Evolutionary conservation across 2,113 vertebrate genomes (phyloP), one percentile per base, ranked within the genome.

Genomic region (Crotophaga sulcirostris): DNA sequence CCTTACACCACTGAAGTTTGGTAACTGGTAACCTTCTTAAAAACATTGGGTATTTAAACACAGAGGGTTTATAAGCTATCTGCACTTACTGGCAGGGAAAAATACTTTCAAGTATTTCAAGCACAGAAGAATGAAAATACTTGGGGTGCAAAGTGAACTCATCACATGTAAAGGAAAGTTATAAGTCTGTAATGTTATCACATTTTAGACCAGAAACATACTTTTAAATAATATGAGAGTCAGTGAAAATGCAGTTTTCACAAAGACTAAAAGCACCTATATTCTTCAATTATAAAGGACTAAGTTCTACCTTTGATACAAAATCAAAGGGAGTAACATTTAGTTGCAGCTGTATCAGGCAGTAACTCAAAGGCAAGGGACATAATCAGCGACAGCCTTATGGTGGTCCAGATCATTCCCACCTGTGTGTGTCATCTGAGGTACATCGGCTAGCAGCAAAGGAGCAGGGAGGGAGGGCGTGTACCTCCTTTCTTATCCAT

Each of bases 1-100:
- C 85, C 73, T 93, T 96, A 78, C 73, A 88, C 79, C 70, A 56
- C 12, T 86, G 79, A 94, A 87, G 51, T 84, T 96, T 89, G 75
- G 24, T 90, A 92, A 92, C 87, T 75, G 76, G 55, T 79, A 95
- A 70, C 25, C 33, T 49, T 56, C 63, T 90, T 92, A 94, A 94
- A 92, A 81, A 84, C 63, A 77, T 2, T 3, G 29, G 13, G 11
- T 86, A 95, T 93, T 95, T 93, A 93, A 97, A 76, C 62, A 93
- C 47, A 77, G 81, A 87, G 54, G 25, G 47, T n/a, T 69, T 70
- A 69, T 72, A 93, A 86, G 84, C 17, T 92, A 47, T 86, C 72
- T 72, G 64, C 33, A 78, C 64, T 91, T 85, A 28, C 67, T 90
- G 70, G 78, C 78, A 91, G 19, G 45, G 59, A 78, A 79, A 84